Evolutionary conservation across 2,113 vertebrate species (phyloP).

Genomic region (Sylvietta virens): DNA sequence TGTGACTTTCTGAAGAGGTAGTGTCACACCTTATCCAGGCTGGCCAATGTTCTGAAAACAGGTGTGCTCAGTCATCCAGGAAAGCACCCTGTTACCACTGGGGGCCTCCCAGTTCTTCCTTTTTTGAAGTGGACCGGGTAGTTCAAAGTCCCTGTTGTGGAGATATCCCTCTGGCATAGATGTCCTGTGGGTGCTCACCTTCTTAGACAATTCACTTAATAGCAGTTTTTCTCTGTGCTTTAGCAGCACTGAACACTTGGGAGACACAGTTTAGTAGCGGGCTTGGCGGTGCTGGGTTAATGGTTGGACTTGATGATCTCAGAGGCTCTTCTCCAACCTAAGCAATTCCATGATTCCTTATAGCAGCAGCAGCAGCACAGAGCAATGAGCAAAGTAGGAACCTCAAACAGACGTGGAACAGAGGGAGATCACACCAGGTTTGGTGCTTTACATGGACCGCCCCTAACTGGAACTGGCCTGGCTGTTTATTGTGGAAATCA

Average conservation of each 20-base stretch:
- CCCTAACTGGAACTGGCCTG: background rate
- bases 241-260: background rate
- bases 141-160: background rate
- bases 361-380: background rate
- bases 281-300: background rate
- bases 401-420: background rate
- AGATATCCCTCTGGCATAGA: background rate
- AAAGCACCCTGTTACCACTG: background rate
- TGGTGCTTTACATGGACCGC: background rate
- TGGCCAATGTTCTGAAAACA: background rate
- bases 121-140: background rate
- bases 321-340: background rate
- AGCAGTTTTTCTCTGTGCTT: background rate
- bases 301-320: background rate
- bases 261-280: background rate
- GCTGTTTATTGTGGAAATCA: background rate
- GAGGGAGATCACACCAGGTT: background rate
- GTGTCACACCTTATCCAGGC: background rate
- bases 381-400: background rate
- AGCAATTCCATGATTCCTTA: background rate
- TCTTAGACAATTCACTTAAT: background rate
- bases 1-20: background rate
- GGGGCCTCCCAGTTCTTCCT: background rate
- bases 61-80: background rate
- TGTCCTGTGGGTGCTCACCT: background rate